Base-by-base conservation (phyloP, 1,140 invertebrate species). In the Drosophila suzukii region DNA sequence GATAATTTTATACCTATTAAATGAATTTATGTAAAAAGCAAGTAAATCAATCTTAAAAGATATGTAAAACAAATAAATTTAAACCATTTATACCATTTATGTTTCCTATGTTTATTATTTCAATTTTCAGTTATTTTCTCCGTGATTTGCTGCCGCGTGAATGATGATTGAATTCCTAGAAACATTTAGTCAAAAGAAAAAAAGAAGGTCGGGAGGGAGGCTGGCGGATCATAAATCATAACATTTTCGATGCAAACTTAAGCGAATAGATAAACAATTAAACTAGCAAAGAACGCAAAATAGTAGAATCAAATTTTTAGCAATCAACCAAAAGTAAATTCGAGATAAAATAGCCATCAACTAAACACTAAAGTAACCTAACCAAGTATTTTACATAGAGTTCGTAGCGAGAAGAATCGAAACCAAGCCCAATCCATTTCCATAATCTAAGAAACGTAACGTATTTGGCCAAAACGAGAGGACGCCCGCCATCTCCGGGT, bases 1-100 rank as follows among this genome's bases (percentile, higher is more conserved):
- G 83, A 86, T 86, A 88, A 70, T 79, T 73, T 83, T 80, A 79
- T 88, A 82, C 79, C 61, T 75, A 78, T 78, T 85, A 85, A 88
- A 88, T 86, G 83, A 86, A 86, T 86, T 88, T 86, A 86, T 86
- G 79, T 88, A 83, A 83, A 88, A 81, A 86, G 67, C 56, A 78
- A 73, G 55, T 74, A 74, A 73, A 62, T 63, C 39, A 67, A 74
- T 62, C 17, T 58, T 41, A 67, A 66, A 55, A 53, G 39, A 74
- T 75, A 62, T 74, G 59, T 43, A 68, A 61, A 80, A 66, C 27
- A 71, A 80, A 75, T 79, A 88, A 86, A 88, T 59, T 82, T 83
- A 77, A 88, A 83, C 70, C 79, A 88, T 83, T 88, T 88, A 86
- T 83, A 83, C 51, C 17, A 62, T 55, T 72, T 85, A 56, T 56